Conservation (phyloP, 2,113 vertebrate genomes). For the Eonycteris spelaea region DNA sequence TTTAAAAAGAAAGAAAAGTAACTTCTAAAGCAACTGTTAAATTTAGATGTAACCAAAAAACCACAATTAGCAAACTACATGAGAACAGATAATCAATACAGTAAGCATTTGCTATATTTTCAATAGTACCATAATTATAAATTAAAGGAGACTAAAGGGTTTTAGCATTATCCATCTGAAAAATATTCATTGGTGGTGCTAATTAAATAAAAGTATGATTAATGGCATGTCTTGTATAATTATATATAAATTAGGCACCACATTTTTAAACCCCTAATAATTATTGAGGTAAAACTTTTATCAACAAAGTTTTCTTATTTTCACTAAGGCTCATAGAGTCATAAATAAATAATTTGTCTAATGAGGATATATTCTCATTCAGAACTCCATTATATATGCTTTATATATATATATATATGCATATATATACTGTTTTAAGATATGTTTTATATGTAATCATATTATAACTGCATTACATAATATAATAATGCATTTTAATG, state of each 20-base stretch:
- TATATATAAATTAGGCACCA: slow-evolving; percentile 57
- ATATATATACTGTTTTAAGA: neutral
- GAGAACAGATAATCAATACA: slow-evolving; percentile 55
- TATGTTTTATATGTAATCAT: neutral
- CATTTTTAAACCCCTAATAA: slow-evolving; percentile 30
- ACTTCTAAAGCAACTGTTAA: neutral
- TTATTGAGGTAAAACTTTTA: slow-evolving; percentile 42
- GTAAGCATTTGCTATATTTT: slow-evolving; percentile 47
- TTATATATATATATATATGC: neutral
- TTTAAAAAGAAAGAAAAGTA: neutral
- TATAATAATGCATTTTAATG: neutral
- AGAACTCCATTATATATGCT: neutral
- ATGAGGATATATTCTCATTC: neutral
- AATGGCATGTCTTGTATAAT: slow-evolving; percentile 63
- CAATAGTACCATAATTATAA: slow-evolving; percentile 61
- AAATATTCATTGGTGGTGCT: slow-evolving; percentile 51
- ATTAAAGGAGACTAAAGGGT: slow-evolving; percentile 47
- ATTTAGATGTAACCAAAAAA: neutral
- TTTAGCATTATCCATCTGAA: slow-evolving; percentile 47
- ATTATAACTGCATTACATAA: neutral
- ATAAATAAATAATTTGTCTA: neutral
- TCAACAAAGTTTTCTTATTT: neutral
- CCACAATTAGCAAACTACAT: slow-evolving; percentile 6
- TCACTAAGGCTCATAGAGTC: neutral
- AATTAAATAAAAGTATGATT: slow-evolving; percentile 68